Evolutionary conservation across 2,113 vertebrate genomes (phyloP), one percentile per base, ranked within the genome.

Genomic region (Brevimyrus niger): DNA sequence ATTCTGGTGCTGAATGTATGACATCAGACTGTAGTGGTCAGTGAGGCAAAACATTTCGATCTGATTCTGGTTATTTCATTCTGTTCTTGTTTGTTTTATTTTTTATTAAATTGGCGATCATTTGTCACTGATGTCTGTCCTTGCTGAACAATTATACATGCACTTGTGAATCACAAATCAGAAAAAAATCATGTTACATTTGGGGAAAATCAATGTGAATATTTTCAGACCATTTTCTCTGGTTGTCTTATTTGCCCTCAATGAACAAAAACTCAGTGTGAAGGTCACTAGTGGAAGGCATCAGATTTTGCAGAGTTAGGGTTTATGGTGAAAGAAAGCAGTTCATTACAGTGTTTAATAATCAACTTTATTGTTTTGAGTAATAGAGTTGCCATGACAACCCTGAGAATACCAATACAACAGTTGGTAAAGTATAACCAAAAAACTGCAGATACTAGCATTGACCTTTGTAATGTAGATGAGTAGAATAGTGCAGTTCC

Each of bases 381-480:
- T 42, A 31, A 55, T 8, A 82, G 46, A 42, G 88, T 89, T 55
- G 88, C 69, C 88, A 89, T 89, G 50, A 83, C 88, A 17, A 88
- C 31, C 88, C 27, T 23, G 44, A 47, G 65, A 65, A 73, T 42
- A 35, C 65, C 65, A 50, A 50, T n/a, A 87, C 73, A 19, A 35
- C 69, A 42, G 31, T 13, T 44, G 19, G 47, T 42, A 23, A 27
- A 58, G 10, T 21, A 80, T 23, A 38, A 17, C 85, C 48, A 38
- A 80, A n/a, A 35, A 80, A 17, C 27, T 31, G 17, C 48, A 47
- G 44, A 38, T 38, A 76, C 3, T 31, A 38, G 38, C 88, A 38
- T 3, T 53, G 69, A 47, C 46, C 69, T 76, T 50, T 50, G n/a
- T 13, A 53, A 21, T 1, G 21, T 38, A 38, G 73, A 42, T 42